Conservation (phyloP, 2,113 vertebrate species). For the Chionis minor region DNA sequence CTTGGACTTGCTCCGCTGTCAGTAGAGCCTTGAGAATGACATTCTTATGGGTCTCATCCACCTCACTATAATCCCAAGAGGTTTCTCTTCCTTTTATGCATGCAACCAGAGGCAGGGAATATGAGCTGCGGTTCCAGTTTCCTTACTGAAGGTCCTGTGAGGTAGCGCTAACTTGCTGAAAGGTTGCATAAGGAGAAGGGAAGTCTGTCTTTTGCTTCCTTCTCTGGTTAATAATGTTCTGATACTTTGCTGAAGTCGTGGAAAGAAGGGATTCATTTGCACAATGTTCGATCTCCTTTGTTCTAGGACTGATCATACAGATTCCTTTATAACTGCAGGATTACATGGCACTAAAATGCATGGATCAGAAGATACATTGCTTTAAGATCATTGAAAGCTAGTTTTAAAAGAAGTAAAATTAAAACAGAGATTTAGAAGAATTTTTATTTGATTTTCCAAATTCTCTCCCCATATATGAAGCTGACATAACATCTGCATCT, state of each 20-base stretch:
- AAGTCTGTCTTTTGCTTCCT: background rate
- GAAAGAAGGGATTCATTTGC: background rate
- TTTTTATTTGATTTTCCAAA: background rate
- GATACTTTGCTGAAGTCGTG: background rate
- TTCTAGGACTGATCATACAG: background rate
- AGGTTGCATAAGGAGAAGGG: background rate
- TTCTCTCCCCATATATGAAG: background rate
- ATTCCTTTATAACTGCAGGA: background rate
- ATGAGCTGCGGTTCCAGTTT: background rate
- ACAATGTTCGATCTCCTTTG: background rate
- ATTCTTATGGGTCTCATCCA: background rate
- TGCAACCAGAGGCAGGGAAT: background rate
- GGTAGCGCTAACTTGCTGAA: background rate
- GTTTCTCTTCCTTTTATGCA: background rate
- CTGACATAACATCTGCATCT: background rate
- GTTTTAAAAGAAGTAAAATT: background rate
- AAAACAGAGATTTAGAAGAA: background rate
- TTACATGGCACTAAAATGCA: background rate
- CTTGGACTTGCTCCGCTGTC: background rate
- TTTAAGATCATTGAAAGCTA: background rate
- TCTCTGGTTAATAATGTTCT: background rate
- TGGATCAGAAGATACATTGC: fast-evolving
- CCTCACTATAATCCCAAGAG: background rate
- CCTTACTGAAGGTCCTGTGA: background rate
- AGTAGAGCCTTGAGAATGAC: background rate